Percentiles rank a stretch among this genome's conserved stretches.
Conservation (phyloP, 2,113 vertebrate species). For the Myotis davidii region DNA sequence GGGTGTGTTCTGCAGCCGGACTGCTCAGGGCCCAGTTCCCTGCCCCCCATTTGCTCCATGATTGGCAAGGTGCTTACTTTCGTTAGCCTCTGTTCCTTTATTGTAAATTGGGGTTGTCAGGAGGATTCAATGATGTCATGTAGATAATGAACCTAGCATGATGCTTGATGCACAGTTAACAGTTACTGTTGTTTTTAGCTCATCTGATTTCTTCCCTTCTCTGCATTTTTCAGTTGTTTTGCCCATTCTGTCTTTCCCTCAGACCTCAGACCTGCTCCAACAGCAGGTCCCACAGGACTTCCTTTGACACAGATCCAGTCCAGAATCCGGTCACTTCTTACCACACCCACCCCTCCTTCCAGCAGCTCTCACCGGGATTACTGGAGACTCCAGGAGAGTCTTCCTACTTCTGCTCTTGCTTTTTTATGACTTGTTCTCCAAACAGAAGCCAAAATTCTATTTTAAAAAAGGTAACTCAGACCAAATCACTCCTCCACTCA, state of each 20-base stretch:
- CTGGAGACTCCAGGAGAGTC: background rate
- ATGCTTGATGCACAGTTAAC: background rate
- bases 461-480: background rate
- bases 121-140: background rate
- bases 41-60: background rate
- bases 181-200: background rate
- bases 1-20: background rate
- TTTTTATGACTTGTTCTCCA: background rate
- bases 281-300: background rate
- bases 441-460: background rate
- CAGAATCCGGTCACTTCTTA: background rate
- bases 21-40: background rate
- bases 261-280: background rate
- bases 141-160: background rate
- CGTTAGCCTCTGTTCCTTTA: background rate
- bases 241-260: background rate
- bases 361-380: background rate
- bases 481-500: no score
- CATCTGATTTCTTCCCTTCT: background rate
- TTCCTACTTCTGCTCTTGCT: background rate
- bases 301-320: background rate
- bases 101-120: background rate
- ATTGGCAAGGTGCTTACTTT: background rate
- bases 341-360: fast-evolving
- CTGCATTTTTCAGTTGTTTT: background rate